phyloP scores from a whole-genome alignment of 2,888 invertebrate genomes.

The Adineta ricciae region DNA sequence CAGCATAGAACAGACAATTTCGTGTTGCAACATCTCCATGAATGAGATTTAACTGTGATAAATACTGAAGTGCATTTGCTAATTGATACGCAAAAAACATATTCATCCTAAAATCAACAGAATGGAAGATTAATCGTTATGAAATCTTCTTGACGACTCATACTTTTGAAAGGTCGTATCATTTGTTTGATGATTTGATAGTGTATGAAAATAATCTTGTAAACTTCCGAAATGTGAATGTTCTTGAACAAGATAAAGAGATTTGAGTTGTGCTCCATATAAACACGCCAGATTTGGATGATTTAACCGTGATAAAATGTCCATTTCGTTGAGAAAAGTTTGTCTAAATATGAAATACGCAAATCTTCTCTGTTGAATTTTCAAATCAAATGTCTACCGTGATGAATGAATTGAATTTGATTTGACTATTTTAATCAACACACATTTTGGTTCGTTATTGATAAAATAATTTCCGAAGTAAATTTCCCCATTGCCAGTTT shows the following conservation, averaged over 20 bases:
- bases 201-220: not conserved
- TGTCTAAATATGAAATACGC: no score
- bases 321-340: not conserved
- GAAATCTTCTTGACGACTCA: not conserved
- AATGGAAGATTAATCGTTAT: not conserved
- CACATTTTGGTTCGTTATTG: not conserved
- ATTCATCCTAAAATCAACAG: not conserved
- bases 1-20: not conserved
- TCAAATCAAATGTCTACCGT: no score
- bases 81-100: not conserved
- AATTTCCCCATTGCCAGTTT: not conserved
- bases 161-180: slow-evolving; percentile 2
- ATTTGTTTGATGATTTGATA: not conserved
- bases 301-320: not conserved
- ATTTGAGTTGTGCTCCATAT: not conserved
- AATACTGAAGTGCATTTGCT: not conserved
- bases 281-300: not conserved
- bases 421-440: not conserved
- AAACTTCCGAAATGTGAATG: not conserved
- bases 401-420: no score
- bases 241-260: not conserved
- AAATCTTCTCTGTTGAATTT: not conserved
- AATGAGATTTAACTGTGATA: not conserved
- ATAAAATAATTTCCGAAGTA: not conserved
- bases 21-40: slow-evolving; percentile 2